A percentile compares a stretch with the other conserved stretches of the same genome.
phyloP scores from a whole-genome alignment of 2,888 invertebrate genomes.

The Artemia sinica region DNA sequence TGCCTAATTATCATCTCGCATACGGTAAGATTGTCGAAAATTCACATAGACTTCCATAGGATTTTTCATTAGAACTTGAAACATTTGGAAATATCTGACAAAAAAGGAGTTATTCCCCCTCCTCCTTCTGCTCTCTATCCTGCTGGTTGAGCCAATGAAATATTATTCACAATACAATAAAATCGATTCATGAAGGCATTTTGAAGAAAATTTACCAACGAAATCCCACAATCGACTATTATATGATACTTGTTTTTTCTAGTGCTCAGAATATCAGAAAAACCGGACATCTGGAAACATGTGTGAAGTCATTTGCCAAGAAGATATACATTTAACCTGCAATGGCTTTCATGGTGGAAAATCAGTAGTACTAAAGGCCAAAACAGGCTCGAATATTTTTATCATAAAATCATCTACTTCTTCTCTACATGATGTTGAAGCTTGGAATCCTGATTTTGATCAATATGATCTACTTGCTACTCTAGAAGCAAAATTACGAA shows the following conservation, averaged over 20 bases:
- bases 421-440: neutral
- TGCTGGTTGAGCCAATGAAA: too few species aligned
- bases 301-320: neutral
- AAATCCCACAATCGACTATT: too few species aligned
- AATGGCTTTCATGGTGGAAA: neutral
- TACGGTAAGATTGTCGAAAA: too few species aligned
- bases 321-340: neutral
- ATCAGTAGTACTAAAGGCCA: neutral
- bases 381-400: neutral
- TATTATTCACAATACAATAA: too few species aligned
- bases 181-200: too few species aligned
- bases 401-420: neutral
- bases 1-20: too few species aligned
- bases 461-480: neutral
- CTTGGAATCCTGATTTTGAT: neutral
- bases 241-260: neutral
- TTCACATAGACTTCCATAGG: too few species aligned
- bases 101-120: too few species aligned
- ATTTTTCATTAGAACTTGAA: too few species aligned
- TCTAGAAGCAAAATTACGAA: neutral
- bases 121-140: too few species aligned
- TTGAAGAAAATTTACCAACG: too few species aligned
- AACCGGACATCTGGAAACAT: neutral
- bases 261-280: neutral
- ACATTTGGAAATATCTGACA: too few species aligned